Evolutionary conservation across 2,888 invertebrate species (phyloP), one percentile per base, ranked within the genome.

Genomic region (Synergus umbraculus): DNA sequence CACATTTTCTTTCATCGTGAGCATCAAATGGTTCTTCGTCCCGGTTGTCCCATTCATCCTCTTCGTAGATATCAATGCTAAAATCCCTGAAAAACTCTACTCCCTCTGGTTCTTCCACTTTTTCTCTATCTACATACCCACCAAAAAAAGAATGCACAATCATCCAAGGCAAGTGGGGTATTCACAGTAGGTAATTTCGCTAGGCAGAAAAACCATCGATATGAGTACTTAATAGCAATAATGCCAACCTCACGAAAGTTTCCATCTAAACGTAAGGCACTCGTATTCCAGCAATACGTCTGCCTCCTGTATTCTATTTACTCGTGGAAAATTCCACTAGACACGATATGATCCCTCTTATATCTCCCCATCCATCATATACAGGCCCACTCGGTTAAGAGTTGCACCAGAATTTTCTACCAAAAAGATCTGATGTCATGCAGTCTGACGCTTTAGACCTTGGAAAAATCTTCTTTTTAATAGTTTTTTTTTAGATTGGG

Each of bases 311-410:
- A 83, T 83, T 83, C 85, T 87, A 85, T 88, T 87, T 87, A 85
- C 85, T 81, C 77, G 83, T 78, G 79, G 84, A 83, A 88, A 87
- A 87, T 86, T 88, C 88, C 83, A 84, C 85, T 84, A 87, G 85
- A 87, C 87, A 84, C 80, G 85, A 86, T 88, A 88, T 87, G 87
- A 87, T 87, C 85, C 86, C 85, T 83, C 83, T 85, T 86, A 86
- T 84, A 86, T 81, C 85, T 83, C 86, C 80, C 79, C 82, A n/a
- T 4, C 49, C 49, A 49, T 69, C 37, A 22, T 15, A 29, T 49
- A 54, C 49, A 69, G 29, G 9, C 2, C 29, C 49, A n/a, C 18
- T 46, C 49, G 29, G 4, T 60, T 60, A 12, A 60, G 60, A 60
- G 60, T 60, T 60, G 3, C 22, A 60, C 22, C 12, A 5, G 8